phyloP scores from a whole-genome alignment of 2,888 invertebrate genomes.

The Buathra laborator region DNA sequence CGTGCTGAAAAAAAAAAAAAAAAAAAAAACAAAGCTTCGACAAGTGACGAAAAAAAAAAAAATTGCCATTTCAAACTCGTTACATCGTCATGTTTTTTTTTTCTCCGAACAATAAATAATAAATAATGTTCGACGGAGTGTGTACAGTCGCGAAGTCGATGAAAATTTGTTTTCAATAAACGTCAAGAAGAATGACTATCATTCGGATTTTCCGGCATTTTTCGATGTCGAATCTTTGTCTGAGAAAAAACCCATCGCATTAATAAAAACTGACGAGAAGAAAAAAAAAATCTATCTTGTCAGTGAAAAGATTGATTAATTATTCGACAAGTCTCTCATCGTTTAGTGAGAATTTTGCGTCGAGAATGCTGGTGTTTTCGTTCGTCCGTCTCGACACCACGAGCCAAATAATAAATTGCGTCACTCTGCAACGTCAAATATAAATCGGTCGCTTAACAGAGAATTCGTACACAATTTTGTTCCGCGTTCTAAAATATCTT shows the following conservation, averaged over 20 bases:
- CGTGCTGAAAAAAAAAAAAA: neutral
- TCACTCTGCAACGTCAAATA: neutral
- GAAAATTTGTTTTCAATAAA: neutral
- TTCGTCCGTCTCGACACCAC: neutral
- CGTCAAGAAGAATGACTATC: neutral
- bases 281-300: neutral
- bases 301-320: neutral
- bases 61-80: neutral
- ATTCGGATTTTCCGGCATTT: conserved; percentile 1
- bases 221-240: neutral
- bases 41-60: no score
- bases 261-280: neutral
- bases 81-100: conserved; percentile 14
- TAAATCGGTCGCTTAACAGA: neutral
- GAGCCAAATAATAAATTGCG: conserved; percentile 1
- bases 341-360: no score
- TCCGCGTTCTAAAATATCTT: neutral
- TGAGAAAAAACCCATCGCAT: neutral
- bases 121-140: neutral
- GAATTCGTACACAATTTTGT: neutral
- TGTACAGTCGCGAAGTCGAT: neutral
- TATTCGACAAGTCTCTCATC: neutral
- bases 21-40: no score
- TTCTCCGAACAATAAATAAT: conserved; percentile 5
- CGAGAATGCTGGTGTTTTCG: no score